Evolutionary conservation across 2,113 vertebrate genomes (phyloP).

Genomic region (Geococcyx californianus): DNA sequence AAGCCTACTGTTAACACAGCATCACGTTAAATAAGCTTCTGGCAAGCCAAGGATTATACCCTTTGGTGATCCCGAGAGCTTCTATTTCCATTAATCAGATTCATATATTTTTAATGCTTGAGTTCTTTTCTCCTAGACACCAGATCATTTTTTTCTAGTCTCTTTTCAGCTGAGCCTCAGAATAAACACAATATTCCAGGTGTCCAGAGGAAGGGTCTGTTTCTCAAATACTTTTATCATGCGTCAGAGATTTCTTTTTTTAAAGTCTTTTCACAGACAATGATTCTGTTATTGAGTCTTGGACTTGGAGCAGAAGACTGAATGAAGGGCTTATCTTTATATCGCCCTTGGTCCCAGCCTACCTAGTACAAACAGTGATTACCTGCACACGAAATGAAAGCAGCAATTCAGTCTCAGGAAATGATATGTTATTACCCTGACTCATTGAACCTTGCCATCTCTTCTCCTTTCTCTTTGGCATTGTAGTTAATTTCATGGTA

Average conservation of each 20-base stretch:
- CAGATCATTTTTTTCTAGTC: background rate
- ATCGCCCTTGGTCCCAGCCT: background rate
- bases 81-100: background rate
- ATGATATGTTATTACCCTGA: background rate
- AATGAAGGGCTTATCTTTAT: constrained; percentile 27
- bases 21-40: background rate
- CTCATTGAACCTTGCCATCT: background rate
- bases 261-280: background rate
- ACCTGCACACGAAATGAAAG: constrained; percentile 19
- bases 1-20: background rate
- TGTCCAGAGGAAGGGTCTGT: background rate
- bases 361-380: background rate
- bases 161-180: background rate
- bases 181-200: background rate
- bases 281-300: background rate
- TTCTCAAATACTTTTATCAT: background rate
- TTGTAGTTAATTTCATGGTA: background rate
- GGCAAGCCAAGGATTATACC: background rate
- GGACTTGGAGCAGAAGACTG: background rate
- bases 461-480: background rate
- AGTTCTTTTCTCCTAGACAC: background rate
- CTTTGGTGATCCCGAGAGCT: background rate
- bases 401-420: constrained; percentile 27
- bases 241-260: background rate
- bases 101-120: background rate